A percentile compares a stretch with the other conserved stretches of the same genome.
Conservation (phyloP, 2,113 vertebrate species). For the Machaerirhynchus nigripectus region DNA sequence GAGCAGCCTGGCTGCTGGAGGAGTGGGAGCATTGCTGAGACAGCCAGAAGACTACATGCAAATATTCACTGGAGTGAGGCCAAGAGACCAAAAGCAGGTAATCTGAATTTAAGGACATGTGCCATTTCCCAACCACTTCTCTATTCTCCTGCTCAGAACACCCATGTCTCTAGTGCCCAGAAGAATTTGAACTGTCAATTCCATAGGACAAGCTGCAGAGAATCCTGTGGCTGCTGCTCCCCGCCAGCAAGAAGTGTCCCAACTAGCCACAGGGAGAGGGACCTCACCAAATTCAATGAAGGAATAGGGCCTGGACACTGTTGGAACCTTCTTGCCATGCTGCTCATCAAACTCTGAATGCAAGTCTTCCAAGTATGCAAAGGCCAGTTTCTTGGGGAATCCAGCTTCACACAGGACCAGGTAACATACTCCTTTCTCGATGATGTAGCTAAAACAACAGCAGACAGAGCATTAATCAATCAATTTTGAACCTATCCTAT, state of each 20-base stretch:
- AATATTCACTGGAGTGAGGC: not conserved
- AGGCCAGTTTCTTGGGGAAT: constrained; percentile 95
- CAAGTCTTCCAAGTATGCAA: constrained; percentile 94
- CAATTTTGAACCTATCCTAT: not conserved
- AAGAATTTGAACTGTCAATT: not conserved
- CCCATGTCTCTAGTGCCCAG: not conserved
- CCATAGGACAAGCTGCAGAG: not conserved
- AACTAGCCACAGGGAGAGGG: not conserved
- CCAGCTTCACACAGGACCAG: constrained; percentile 93
- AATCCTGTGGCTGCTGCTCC: not conserved
- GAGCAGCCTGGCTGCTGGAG: not conserved
- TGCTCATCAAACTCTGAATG: constrained; percentile 97
- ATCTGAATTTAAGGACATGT: not conserved
- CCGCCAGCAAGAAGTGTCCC: not conserved
- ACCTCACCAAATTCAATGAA: constrained; percentile 98
- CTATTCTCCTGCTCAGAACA: not conserved
- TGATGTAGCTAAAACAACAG: constrained; percentile 81
- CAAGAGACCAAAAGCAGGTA: not conserved
- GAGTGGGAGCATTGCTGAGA: not conserved
- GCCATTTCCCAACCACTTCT: not conserved
- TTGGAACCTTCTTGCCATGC: constrained; percentile 93
- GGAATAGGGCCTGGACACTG: constrained; percentile 94
- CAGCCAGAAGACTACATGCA: not conserved
- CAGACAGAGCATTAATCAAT: not conserved
- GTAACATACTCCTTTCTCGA: constrained; percentile 95